A percentile compares a stretch with the other conserved stretches of the same genome.
These are phyloP conservation scores for Fulica atra DNA, from an alignment of 2,113 vertebrate species.

Conservation along the genomic window DNA sequence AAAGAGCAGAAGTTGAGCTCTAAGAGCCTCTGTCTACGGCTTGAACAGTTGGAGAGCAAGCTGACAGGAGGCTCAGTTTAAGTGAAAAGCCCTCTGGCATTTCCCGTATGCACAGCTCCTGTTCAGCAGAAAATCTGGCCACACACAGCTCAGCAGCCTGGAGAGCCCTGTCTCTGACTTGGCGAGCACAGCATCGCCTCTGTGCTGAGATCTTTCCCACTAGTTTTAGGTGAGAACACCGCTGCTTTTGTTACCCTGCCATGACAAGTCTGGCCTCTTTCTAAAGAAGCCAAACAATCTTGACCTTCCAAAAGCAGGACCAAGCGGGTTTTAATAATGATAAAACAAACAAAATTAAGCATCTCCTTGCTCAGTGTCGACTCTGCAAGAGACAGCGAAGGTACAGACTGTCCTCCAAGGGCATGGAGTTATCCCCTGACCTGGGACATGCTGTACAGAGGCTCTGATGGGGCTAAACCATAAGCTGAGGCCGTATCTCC, in stretches of 20 bases:
- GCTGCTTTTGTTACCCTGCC: neutral
- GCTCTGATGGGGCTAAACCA: neutral
- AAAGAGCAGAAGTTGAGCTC: slow-evolving; percentile 41
- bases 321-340: neutral
- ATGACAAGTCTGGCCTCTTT: neutral
- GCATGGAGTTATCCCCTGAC: neutral
- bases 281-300: neutral
- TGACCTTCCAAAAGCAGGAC: neutral
- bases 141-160: neutral
- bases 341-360: neutral
- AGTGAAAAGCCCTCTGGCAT: slow-evolving; percentile 45
- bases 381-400: neutral
- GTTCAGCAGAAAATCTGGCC: neutral
- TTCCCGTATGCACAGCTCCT: slow-evolving; percentile 34
- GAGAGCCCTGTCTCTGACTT: neutral
- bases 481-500: neutral
- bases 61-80: slow-evolving; percentile 26
- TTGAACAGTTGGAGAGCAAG: neutral
- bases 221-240: neutral
- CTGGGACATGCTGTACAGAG: neutral
- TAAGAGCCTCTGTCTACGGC: neutral
- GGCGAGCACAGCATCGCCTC: neutral
- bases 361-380: neutral
- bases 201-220: neutral
- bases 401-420: neutral